Percentiles rank a stretch among this genome's conserved stretches.
These are phyloP conservation scores for Celastrina argiolus DNA, from an alignment of 2,888 invertebrate species.

Conservation along the genomic window DNA sequence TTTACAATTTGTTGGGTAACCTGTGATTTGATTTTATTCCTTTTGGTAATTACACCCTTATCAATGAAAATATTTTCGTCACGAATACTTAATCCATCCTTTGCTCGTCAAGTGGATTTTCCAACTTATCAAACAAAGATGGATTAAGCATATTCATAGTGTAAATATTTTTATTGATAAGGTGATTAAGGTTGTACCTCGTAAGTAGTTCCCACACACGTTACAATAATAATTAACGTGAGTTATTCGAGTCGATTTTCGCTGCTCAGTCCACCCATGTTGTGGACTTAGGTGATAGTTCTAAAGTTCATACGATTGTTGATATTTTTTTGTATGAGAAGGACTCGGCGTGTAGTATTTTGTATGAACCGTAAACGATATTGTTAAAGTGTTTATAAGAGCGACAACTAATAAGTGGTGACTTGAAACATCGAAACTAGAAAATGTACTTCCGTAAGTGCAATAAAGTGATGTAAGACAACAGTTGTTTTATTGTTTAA, in stretches of 20 bases:
- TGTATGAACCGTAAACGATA: constrained; percentile 18
- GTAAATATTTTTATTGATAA: too few species aligned
- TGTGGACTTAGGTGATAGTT: background rate
- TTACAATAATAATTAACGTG: too few species aligned
- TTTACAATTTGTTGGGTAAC: background rate
- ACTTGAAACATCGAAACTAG: constrained; percentile 57
- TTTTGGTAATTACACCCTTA: too few species aligned
- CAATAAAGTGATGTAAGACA: constrained; percentile 63
- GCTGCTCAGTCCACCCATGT: background rate
- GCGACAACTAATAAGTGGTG: constrained; percentile 36
- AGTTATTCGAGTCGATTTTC: background rate
- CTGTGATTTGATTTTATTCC: background rate
- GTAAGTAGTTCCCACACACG: too few species aligned
- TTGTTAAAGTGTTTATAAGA: constrained; percentile 16
- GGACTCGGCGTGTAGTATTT: background rate
- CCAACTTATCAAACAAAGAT: too few species aligned
- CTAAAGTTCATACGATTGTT: constrained; percentile 5
- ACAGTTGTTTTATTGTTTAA: constrained; percentile 23
- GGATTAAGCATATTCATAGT: too few species aligned
- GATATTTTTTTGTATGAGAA: constrained; percentile 17
- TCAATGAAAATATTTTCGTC: too few species aligned
- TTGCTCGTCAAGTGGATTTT: too few species aligned
- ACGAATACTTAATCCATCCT: too few species aligned
- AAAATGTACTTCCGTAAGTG: constrained; percentile 75
- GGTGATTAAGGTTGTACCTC: too few species aligned